Conservation (phyloP, 2,113 vertebrate species). For the Craseonycteris thonglongyai region DNA sequence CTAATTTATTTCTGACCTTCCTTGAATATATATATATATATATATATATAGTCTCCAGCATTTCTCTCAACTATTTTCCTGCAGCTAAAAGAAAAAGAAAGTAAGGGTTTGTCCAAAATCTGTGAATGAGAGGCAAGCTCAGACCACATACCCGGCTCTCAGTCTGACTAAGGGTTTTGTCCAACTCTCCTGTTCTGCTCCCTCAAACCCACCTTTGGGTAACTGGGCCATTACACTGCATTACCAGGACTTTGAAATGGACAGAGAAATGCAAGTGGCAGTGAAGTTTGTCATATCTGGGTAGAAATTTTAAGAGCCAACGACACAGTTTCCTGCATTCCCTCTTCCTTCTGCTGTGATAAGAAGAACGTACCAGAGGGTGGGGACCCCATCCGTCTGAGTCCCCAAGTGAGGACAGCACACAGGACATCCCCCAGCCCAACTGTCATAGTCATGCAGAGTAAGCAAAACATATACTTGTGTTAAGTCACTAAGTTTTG, state of each 20-base stretch:
- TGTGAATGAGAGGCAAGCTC: neutral
- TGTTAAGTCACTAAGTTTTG: neutral
- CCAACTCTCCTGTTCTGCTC: neutral
- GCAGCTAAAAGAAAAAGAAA: neutral
- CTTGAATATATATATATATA: slow-evolving; percentile 38
- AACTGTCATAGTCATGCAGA: neutral
- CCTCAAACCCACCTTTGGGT: neutral
- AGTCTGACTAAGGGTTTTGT: neutral
- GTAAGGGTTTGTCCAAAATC: neutral
- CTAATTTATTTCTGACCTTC: slow-evolving; percentile 69
- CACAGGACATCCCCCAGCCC: neutral
- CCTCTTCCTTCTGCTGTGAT: neutral
- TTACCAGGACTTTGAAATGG: neutral
- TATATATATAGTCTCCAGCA: neutral
- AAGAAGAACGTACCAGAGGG: neutral
- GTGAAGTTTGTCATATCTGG: neutral
- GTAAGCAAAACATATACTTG: neutral
- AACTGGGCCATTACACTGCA: neutral
- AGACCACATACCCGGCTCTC: neutral
- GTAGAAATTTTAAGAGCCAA: neutral
- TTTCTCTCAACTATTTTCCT: slow-evolving; percentile 39
- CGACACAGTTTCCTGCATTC: neutral
- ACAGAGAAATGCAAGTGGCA: neutral
- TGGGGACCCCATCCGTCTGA: neutral
- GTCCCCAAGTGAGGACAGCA: neutral